phyloP scores from a whole-genome alignment of 2,797 vertebrate genomes.

The Hippocampus kuda region DNA sequence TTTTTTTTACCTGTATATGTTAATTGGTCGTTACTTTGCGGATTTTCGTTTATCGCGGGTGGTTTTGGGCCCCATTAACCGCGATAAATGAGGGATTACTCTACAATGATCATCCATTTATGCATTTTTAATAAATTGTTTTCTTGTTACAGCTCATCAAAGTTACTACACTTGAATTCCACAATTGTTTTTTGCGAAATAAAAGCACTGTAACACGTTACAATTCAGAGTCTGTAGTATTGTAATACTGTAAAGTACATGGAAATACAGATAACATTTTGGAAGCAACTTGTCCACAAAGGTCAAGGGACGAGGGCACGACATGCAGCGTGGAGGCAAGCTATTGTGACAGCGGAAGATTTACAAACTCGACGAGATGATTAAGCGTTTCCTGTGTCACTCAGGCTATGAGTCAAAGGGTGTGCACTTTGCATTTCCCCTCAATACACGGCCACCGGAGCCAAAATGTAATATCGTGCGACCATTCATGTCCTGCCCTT shows the following conservation, averaged over 20 bases:
- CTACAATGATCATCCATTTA: neutral
- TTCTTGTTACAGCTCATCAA: neutral
- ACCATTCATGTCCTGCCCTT: slow-evolving; percentile 26
- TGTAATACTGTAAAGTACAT: neutral
- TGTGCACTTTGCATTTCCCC: slow-evolving; percentile 29
- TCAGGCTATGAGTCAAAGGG: slow-evolving; percentile 42
- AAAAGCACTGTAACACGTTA: neutral
- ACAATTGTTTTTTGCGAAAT: neutral
- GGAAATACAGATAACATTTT: neutral
- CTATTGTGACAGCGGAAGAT: slow-evolving; percentile 37
- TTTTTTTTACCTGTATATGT: too few relatives aligned
- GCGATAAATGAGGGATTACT: too few relatives aligned
- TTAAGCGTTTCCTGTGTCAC: slow-evolving; percentile 56
- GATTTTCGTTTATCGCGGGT: too few relatives aligned
- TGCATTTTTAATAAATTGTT: neutral
- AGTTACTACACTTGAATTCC: neutral
- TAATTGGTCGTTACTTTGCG: too few relatives aligned
- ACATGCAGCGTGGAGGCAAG: slow-evolving; percentile 18
- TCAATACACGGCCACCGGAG: slow-evolving; percentile 14
- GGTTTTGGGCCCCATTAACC: too few relatives aligned
- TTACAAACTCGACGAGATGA: slow-evolving; percentile 42
- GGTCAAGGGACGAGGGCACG: slow-evolving; percentile 11
- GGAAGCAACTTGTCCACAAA: neutral
- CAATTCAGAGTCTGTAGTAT: neutral
- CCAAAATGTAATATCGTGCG: slow-evolving; percentile 15